Conservation (phyloP, 2,797 vertebrate species). For the Allobates femoralis region DNA sequence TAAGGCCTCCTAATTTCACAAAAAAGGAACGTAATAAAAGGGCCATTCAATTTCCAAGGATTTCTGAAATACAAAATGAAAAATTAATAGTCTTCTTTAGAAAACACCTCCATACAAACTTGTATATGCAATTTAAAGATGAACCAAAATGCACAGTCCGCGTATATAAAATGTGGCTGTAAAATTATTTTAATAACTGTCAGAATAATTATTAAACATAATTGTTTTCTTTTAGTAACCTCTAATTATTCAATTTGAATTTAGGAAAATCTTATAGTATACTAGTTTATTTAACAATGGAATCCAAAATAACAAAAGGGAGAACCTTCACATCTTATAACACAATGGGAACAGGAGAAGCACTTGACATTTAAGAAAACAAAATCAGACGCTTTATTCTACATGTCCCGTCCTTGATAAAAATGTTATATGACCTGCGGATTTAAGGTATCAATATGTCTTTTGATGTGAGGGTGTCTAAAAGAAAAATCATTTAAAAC, state of each 20-base stretch:
- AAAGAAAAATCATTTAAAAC: background rate
- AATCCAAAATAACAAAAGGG: background rate
- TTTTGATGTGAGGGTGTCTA: background rate
- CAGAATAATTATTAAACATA: background rate
- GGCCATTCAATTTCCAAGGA: slow-evolving; percentile 28
- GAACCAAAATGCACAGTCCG: background rate
- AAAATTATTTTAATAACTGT: background rate
- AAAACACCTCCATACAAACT: background rate
- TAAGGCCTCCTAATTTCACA: background rate
- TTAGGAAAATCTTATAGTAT: background rate
- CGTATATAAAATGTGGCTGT: background rate
- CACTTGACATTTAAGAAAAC: background rate
- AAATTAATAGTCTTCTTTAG: slow-evolving; percentile 25
- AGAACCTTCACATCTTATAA: background rate
- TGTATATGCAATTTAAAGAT: background rate
- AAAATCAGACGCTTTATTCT: background rate
- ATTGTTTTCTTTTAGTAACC: background rate
- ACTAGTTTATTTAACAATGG: background rate
- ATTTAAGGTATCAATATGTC: background rate
- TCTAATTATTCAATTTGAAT: background rate
- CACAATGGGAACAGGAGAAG: background rate
- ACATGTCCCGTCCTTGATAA: slow-evolving; percentile 1
- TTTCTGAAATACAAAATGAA: background rate
- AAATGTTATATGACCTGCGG: background rate
- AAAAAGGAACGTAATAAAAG: slow-evolving; percentile 9